Base-by-base conservation (phyloP, 2,113 vertebrate species). In the Quiscalus mexicanus region DNA sequence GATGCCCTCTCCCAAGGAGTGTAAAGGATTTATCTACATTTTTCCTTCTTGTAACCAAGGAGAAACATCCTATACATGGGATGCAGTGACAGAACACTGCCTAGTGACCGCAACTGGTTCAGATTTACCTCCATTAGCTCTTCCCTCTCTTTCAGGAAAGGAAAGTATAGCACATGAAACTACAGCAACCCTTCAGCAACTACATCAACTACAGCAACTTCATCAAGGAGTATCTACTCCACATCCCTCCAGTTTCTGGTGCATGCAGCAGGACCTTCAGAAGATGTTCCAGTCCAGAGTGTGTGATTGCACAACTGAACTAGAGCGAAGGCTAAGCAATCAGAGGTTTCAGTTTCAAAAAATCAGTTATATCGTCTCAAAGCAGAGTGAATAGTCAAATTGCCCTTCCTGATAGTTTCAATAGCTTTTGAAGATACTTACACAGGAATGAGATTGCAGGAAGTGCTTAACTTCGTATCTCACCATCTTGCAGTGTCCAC, bases 401-500 rank as follows among this genome's bases (percentile, higher is more conserved):
- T 58, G 11, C 11, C 11, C 12, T 82, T 95, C 35, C 24, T 69
- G n/a, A 60, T 52, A 50, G 11, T 67, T 52, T 35, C 25, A 20
- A 39, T 50, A 42, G 77, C 68, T 68, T 93, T 64, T 84, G 84
- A 49, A 91, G 87, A 52, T 87, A 64, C 63, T 89, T 89, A 83
- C 45, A 68, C 15, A 71, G 93, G 93, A 97, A 96, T n/a, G 69
- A 68, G 47, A n/a, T 74, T 90, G 28, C 65, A 95, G 56, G 79
- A 93, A 96, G 71, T 71, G 28, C 39, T 47, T 59, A 53, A 88
- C 47, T 35, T 88, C 24, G 45, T 1, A 1, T 55, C 94, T 90
- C 1, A 2, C 74, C 18, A 3, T 75, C 49, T 96, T 84, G 28
- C 22, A 50, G 39, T 9, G 17, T 78, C 62, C 39, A 37, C 21